These are phyloP conservation scores for Platycheirus albimanus DNA, from an alignment of 2,888 invertebrate genomes.

Conservation along the genomic window DNA sequence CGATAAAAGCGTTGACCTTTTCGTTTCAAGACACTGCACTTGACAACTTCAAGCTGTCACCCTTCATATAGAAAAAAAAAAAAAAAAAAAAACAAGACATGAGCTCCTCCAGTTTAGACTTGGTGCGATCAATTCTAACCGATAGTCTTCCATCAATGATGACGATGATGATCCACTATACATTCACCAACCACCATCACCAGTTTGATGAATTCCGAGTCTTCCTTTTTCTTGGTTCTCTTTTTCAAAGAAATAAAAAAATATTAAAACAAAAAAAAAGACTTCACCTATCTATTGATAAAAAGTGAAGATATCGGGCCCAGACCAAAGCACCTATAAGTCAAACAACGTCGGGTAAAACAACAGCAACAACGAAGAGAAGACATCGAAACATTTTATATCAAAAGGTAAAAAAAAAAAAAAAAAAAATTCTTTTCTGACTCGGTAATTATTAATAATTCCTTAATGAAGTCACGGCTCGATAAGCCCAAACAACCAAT, in stretches of 20 bases:
- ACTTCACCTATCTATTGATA: slow-evolving; percentile 43
- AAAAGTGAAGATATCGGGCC: slow-evolving; percentile 36
- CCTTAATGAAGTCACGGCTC: slow-evolving; percentile 76
- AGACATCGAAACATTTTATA: slow-evolving; percentile 45
- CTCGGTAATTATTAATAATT: slow-evolving; percentile 76
- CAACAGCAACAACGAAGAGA: too few species aligned
- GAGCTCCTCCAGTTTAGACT: background rate
- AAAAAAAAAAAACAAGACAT: too few species aligned
- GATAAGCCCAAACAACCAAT: slow-evolving; percentile 75
- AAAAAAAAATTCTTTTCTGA: slow-evolving; percentile 63
- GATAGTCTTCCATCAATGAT: slow-evolving; percentile 63
- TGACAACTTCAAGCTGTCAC: slow-evolving; percentile 33
- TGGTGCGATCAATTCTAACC: slow-evolving; percentile 46
- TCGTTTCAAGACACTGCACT: slow-evolving; percentile 16
- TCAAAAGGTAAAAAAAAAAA: too few species aligned
- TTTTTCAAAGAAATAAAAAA: too few species aligned
- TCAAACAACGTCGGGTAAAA: slow-evolving; percentile 13
- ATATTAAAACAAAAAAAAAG: slow-evolving; percentile 18
- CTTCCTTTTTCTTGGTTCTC: slow-evolving; percentile 2
- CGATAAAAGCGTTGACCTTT: slow-evolving; percentile 47
- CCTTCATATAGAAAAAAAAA: too few species aligned
- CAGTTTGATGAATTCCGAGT: slow-evolving; percentile 9
- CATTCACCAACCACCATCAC: too few species aligned
- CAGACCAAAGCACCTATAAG: slow-evolving; percentile 13
- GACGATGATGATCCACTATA: slow-evolving; percentile 37